Percentiles rank a stretch among this genome's conserved stretches.
phyloP scores from a whole-genome alignment of 1,140 invertebrate species.

The Drosophila nasuta region DNA sequence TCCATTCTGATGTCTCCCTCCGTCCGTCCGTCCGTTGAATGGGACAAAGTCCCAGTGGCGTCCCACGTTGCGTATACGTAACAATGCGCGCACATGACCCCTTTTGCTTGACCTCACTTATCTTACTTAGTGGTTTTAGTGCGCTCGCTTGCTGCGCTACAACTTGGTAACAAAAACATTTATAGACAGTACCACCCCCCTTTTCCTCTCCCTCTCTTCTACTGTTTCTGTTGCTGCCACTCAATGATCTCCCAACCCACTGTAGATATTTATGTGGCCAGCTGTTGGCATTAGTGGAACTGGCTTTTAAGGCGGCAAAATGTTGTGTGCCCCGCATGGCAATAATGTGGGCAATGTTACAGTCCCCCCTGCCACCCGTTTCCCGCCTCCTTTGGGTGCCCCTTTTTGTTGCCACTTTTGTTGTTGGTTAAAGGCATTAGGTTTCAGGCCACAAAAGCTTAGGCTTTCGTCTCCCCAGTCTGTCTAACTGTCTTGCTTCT shows the following conservation, averaged over 20 bases:
- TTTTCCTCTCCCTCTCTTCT: not conserved
- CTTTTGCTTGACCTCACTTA: constrained; percentile 83
- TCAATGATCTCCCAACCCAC: constrained; percentile 27
- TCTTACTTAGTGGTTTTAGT: constrained; percentile 82
- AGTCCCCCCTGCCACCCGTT: not conserved
- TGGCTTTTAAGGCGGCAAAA: constrained; percentile 76
- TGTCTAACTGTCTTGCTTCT: constrained; percentile 46
- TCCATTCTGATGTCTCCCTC: constrained; percentile 35
- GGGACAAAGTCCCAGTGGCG: constrained; percentile 28
- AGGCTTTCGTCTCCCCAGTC: constrained; percentile 51
- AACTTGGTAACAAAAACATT: constrained; percentile 56
- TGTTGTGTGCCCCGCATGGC: constrained; percentile 59
- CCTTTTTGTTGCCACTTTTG: constrained; percentile 33
- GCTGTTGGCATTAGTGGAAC: constrained; percentile 81
- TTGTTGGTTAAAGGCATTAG: constrained; percentile 70
- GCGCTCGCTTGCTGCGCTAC: constrained; percentile 41
- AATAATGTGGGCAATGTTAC: constrained; percentile 54
- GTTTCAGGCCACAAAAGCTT: constrained; percentile 79
- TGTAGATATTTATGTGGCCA: constrained; percentile 78
- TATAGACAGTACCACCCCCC: constrained; percentile 59
- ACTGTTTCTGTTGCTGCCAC: constrained; percentile 4
- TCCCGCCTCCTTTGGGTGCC: not conserved
- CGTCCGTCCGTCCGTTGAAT: not conserved
- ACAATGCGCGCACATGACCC: constrained; percentile 82
- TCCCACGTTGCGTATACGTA: constrained; percentile 55